Evolutionary conservation across 2,113 vertebrate genomes (phyloP).

Genomic region (Amia ocellicauda): DNA sequence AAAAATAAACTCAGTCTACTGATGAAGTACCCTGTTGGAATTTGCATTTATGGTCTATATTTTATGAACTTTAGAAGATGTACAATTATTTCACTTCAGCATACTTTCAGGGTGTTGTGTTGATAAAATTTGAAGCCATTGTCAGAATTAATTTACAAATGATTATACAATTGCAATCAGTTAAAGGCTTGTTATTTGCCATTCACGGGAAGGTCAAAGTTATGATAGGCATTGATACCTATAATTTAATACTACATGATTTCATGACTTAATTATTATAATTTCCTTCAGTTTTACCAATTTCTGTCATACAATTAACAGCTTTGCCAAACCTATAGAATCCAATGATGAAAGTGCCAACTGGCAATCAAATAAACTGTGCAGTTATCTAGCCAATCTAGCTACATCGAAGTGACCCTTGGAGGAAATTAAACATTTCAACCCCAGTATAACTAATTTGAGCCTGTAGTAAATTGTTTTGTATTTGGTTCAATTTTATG

Average conservation of each 20-base stretch:
- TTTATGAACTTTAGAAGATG: background rate
- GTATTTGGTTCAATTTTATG: background rate
- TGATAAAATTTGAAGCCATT: too few relatives aligned
- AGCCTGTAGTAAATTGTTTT: background rate
- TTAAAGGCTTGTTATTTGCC: too few relatives aligned
- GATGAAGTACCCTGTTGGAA: background rate
- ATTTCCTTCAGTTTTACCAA: constrained; percentile 20
- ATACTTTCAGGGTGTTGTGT: too few relatives aligned
- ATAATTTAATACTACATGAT: constrained; percentile 6
- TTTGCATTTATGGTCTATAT: background rate
- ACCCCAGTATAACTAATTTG: constrained; percentile 2
- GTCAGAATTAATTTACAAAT: too few relatives aligned
- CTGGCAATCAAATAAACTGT: constrained; percentile 24
- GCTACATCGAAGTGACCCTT: constrained; percentile 11
- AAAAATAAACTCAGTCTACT: background rate
- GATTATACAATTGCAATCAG: too few relatives aligned
- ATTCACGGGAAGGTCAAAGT: too few relatives aligned
- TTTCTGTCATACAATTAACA: constrained; percentile 18
- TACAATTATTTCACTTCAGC: too few relatives aligned
- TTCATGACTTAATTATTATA: too few relatives aligned
- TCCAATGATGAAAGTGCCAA: constrained; percentile 16
- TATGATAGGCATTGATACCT: too few relatives aligned
- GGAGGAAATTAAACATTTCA: constrained; percentile 18
- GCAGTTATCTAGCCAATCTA: constrained; percentile 7
- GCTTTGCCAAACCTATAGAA: constrained; percentile 19